A percentile compares a stretch with the other conserved stretches of the same genome.
Evolutionary conservation across 2,888 invertebrate species (phyloP).

Genomic region (Pheosia tremula): DNA sequence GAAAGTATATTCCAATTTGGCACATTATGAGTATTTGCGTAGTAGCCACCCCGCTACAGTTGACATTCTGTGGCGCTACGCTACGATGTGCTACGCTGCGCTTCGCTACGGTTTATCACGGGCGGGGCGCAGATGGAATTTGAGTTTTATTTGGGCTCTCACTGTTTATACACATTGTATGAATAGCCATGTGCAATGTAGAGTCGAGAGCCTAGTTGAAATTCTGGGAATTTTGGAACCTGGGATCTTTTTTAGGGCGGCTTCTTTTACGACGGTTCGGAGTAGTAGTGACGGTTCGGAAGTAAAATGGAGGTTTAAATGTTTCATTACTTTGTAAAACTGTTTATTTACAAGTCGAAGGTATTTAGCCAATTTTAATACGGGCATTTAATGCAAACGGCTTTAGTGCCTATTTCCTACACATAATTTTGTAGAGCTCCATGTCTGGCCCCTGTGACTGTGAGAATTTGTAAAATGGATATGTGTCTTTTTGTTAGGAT

Average conservation of each 20-base stretch:
- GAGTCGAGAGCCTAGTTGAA: neutral
- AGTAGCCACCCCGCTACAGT: slow-evolving; percentile 4
- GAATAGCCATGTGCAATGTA: neutral
- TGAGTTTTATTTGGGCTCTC: slow-evolving; percentile 16
- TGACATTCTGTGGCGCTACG: slow-evolving; percentile 17
- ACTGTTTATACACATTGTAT: slow-evolving; percentile 11
- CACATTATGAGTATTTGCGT: neutral
- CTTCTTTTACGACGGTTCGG: neutral
- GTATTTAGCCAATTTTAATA: too few species aligned
- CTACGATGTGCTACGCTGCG: neutral
- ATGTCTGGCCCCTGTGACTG: too few species aligned
- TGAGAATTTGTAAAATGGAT: too few species aligned
- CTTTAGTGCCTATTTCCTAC: too few species aligned
- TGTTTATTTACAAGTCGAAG: too few species aligned
- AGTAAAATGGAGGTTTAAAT: too few species aligned
- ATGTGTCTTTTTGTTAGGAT: too few species aligned
- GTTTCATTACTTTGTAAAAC: too few species aligned
- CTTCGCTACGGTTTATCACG: slow-evolving; percentile 30
- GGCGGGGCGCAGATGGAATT: slow-evolving; percentile 34
- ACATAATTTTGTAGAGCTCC: too few species aligned
- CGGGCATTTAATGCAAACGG: too few species aligned
- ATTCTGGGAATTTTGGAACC: neutral
- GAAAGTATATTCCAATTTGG: neutral
- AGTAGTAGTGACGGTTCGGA: too few species aligned
- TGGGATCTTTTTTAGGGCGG: neutral